Evolutionary conservation across 2,888 invertebrate genomes (phyloP), one percentile per base, ranked within the genome.

Genomic region (Plusia festucae): DNA sequence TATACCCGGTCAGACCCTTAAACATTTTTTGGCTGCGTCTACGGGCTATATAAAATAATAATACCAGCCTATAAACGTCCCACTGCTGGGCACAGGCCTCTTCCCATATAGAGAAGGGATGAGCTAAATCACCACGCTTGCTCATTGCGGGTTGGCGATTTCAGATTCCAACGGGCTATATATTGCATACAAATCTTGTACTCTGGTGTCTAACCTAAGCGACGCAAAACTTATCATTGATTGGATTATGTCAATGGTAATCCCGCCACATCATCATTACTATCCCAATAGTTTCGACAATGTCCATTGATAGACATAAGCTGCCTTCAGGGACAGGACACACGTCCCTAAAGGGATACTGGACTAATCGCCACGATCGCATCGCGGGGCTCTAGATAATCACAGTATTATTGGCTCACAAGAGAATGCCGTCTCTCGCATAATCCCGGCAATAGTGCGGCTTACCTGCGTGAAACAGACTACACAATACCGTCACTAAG

Each of bases 341-440:
- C 13, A 34, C 15, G 30, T 54, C 34, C 13, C 34, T 15, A 13
- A 15, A 20, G 34, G 18, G 13, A 7, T 13, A 6, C 15, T 15
- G 20, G 20, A 15, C 9, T 49, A 18, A 49, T 7, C 46, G 20
- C 9, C 46, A 5, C 18, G 9, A 20, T 49, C 46, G 8, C 40
- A 53, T 27, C 32, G 34, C 54, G 34, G 7, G 34, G 15, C 34
- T 15, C 13, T 13, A 32, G 15, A 20, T 54, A 54, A 54, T 54
- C 53, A 32, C 18, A 20, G 32, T 40, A 40, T 40, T 55, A 55
- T 55, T 40, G 34, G 54, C 40, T 32, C 54, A 34, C 54, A 7
- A 22, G 20, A 20, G 20, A 40, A 40, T 15, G 32, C 24, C 30
- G 44, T 18, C 46, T 49, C 46, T 16, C 18, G 18, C 46, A 49